Evolutionary conservation across 2,113 vertebrate genomes (phyloP), one percentile per base, ranked within the genome.

Genomic region (Dromaius novaehollandiae): DNA sequence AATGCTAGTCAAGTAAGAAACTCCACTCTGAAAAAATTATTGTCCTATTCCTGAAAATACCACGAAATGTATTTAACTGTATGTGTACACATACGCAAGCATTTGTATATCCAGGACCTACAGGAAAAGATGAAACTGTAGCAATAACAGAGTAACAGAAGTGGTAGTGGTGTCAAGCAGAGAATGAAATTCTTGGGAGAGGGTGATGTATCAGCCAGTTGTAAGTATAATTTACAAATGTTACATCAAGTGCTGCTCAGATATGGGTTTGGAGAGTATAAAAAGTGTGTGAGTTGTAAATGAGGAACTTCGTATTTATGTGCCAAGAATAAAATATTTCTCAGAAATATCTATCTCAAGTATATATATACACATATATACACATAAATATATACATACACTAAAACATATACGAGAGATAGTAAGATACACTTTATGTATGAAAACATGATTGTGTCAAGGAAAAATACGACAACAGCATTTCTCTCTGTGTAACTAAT

Each of bases 31-130:
- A 66, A 55, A 70, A 55, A 4, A 3, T 34, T n/a, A 11, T 22
- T 30, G 19, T 50, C 38, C 11, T 16, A 18, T 63, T 46, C 13
- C 7, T 51, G 25, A 78, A 81, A 80, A 48, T 68, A 46, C 21
- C 58, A 19, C 11, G 5, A 5, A 66, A 81, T 53, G 24, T 51
- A 26, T 71, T 53, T 65, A 70, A n/a, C 42, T 64, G 3, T 40
- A 19, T 60, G 32, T 48, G 4, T n/a, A 53, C 5, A 64, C 13
- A 6, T 15, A 15, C 0, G 1, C 5, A 63, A 53, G 42, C 9
- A 22, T 24, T 6, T 82, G 32, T 56, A 70, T 51, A 82, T 40
- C 7, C 40, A 73, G 22, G 8, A 10, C 7, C 11, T 64, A 36
- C 3, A 53, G 14, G 16, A 58, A 48, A 65, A 69, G 18, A 30